phyloP scores from a whole-genome alignment of 2,888 invertebrate species.

The Acronicta aceris region DNA sequence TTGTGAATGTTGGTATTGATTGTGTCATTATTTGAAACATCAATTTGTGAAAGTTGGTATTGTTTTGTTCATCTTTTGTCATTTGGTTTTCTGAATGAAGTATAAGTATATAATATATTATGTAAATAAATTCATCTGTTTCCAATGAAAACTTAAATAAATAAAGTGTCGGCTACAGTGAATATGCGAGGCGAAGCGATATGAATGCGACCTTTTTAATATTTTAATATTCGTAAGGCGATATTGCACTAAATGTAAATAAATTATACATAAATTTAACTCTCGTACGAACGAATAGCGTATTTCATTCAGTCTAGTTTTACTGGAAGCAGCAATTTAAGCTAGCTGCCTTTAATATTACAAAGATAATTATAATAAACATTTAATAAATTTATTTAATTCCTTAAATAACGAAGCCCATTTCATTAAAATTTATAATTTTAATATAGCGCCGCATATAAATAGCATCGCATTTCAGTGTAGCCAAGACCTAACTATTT shows the following conservation, averaged over 20 bases:
- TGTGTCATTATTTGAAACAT: too few relatives aligned
- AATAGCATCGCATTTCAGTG: slow-evolving; percentile 46
- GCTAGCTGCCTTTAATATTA: slow-evolving; percentile 32
- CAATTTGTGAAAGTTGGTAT: not conserved
- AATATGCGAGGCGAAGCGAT: slow-evolving; percentile 25
- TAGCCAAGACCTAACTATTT: slow-evolving; percentile 50
- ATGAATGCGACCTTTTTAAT: slow-evolving; percentile 7
- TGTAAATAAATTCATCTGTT: slow-evolving; percentile 79
- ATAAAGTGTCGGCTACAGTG: slow-evolving; percentile 61
- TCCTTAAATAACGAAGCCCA: slow-evolving; percentile 21
- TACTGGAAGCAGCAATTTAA: slow-evolving; percentile 7
- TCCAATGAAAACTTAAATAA: slow-evolving; percentile 72
- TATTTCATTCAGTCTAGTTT: slow-evolving; percentile 12
- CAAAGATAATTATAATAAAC: slow-evolving; percentile 23
- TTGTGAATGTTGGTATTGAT: not conserved
- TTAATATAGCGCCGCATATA: slow-evolving; percentile 11
- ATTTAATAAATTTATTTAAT: slow-evolving; percentile 1
- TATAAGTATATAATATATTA: slow-evolving; percentile 3
- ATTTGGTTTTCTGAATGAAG: not conserved
- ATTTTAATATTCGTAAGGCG: slow-evolving; percentile 14
- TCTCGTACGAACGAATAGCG: slow-evolving; percentile 20
- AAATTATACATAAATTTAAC: slow-evolving; percentile 10
- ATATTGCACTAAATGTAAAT: slow-evolving; percentile 42
- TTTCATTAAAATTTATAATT: slow-evolving; percentile 16
- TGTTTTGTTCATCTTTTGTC: not conserved